These are phyloP conservation scores for Philopotamus ludificatus DNA, from an alignment of 1,140 invertebrate genomes.

Conservation along the genomic window DNA sequence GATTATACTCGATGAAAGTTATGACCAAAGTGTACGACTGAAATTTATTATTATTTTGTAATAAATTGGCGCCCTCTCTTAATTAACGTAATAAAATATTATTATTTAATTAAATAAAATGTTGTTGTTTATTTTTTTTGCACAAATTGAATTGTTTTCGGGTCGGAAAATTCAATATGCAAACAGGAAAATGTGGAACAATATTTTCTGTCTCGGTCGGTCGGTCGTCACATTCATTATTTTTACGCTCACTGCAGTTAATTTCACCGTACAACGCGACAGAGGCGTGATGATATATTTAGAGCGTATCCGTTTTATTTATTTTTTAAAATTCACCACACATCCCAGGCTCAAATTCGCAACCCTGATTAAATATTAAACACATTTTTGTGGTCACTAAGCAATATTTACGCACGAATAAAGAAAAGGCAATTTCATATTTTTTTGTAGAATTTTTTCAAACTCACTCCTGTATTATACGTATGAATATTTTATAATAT, in stretches of 20 bases:
- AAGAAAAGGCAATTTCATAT: too few species aligned
- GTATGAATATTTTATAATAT: background rate
- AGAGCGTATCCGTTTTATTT: background rate
- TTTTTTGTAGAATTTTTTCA: too few species aligned
- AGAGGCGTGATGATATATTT: constrained; percentile 16
- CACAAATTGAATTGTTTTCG: background rate
- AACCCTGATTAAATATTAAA: constrained; percentile 19
- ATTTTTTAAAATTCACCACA: background rate
- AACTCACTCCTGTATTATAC: background rate
- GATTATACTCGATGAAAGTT: constrained; percentile 45
- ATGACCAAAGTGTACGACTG: constrained; percentile 32
- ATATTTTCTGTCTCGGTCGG: background rate
- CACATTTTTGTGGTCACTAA: constrained; percentile 10
- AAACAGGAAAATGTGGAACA: background rate
- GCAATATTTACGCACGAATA: constrained; percentile 17
- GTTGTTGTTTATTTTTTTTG: background rate
- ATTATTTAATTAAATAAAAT: constrained; percentile 5
- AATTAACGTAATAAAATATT: too few species aligned
- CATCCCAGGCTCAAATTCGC: background rate
- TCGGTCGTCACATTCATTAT: constrained; percentile 3
- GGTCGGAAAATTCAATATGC: background rate
- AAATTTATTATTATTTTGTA: constrained; percentile 4
- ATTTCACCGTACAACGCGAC: constrained; percentile 1
- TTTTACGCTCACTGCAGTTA: constrained; percentile 8
- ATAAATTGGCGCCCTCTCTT: too few species aligned